Evolutionary conservation across 1,140 invertebrate genomes (phyloP).

Genomic region (Caenorhabditis elegans): DNA sequence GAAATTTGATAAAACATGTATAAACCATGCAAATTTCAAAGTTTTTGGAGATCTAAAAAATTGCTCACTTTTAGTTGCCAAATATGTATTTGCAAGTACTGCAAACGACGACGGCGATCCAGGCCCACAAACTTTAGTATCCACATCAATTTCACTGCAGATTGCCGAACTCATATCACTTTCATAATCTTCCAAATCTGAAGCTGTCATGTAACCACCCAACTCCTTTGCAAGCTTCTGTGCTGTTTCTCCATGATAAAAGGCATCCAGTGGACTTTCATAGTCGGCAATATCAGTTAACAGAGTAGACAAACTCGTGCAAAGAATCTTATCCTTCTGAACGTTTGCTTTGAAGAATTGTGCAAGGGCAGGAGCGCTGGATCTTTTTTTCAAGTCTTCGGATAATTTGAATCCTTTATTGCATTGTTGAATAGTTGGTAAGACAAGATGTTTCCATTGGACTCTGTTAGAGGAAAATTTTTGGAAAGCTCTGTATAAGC

Average conservation of each 20-base stretch:
- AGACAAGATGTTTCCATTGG: background rate
- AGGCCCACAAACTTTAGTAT: background rate
- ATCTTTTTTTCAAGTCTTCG: slow-evolving; percentile 7
- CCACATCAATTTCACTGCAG: background rate
- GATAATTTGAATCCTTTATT: background rate
- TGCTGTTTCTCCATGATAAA: background rate
- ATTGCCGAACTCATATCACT: background rate
- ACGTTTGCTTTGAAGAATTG: background rate
- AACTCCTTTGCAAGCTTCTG: background rate
- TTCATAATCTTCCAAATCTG: slow-evolving; percentile 12
- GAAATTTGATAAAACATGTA: too few relatives aligned
- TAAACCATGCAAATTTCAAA: background rate
- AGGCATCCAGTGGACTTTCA: background rate
- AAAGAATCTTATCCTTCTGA: background rate
- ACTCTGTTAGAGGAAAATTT: background rate
- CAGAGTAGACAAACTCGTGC: background rate
- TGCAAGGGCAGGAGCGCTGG: background rate
- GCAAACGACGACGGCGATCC: background rate
- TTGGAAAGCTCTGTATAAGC: background rate
- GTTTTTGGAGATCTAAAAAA: background rate
- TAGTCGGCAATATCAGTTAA: background rate
- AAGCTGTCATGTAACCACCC: background rate
- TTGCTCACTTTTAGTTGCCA: background rate
- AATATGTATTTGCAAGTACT: background rate
- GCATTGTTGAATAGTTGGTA: background rate